Evolutionary conservation across 2,797 vertebrate genomes (phyloP).

Genomic region (Amblyraja radiata): DNA sequence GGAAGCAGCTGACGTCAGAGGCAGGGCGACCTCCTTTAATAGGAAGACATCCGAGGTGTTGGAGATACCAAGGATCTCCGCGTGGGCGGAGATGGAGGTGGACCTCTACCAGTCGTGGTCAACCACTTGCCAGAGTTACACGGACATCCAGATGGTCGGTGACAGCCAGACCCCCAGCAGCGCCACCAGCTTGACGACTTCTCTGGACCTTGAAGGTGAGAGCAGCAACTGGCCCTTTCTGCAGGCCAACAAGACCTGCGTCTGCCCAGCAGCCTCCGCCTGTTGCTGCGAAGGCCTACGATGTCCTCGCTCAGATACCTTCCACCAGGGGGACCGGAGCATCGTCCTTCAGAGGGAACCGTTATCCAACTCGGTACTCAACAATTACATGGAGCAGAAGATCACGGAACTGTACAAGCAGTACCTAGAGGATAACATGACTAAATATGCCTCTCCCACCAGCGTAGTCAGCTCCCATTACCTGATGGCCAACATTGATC

Average conservation of each 20-base stretch:
- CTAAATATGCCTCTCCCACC: slow-evolving; percentile 56
- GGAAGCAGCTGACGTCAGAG: not conserved
- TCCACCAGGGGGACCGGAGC: slow-evolving; percentile 53
- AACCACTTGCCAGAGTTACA: slow-evolving; percentile 62
- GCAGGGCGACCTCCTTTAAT: not conserved
- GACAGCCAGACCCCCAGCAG: slow-evolving; percentile 51
- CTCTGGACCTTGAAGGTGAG: slow-evolving; percentile 44
- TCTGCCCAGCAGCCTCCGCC: not conserved
- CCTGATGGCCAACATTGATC: slow-evolving; percentile 50
- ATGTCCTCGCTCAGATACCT: not conserved
- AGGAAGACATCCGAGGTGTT: slow-evolving; percentile 46
- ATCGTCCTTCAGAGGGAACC: slow-evolving; percentile 56
- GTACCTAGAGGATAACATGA: slow-evolving; percentile 75
- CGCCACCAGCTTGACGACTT: slow-evolving; percentile 49
- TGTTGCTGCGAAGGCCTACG: not conserved
- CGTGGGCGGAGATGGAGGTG: slow-evolving; percentile 39
- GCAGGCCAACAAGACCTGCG: slow-evolving; percentile 48
- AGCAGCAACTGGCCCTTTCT: slow-evolving; percentile 50
- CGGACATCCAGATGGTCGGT: slow-evolving; percentile 59
- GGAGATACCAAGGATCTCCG: slow-evolving; percentile 47
- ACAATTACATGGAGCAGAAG: slow-evolving; percentile 74
- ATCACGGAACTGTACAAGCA: slow-evolving; percentile 78
- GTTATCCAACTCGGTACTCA: slow-evolving; percentile 74
- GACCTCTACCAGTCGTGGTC: slow-evolving; percentile 61
- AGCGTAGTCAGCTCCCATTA: slow-evolving; percentile 55